Percentiles rank a stretch among this genome's conserved stretches.
Evolutionary conservation across 1,140 invertebrate species (phyloP).

Genomic region (Gyrodactylus bullatarudis): DNA sequence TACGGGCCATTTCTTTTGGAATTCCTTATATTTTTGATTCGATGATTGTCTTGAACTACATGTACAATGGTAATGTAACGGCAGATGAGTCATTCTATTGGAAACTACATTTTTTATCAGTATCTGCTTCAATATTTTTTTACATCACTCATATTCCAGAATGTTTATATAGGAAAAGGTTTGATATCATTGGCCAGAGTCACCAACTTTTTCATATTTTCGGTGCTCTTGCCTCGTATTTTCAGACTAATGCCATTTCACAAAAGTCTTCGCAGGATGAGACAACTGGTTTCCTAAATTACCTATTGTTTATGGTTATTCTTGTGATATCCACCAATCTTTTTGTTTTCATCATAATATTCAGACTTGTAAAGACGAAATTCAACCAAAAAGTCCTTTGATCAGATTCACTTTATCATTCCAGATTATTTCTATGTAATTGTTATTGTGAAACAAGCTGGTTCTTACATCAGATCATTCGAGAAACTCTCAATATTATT

Average conservation of each 20-base stretch:
- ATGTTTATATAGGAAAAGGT: neutral
- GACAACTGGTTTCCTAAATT: neutral
- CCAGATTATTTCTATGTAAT: too few species aligned
- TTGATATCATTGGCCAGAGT: neutral
- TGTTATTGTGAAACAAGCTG: too few species aligned
- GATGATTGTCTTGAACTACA: neutral
- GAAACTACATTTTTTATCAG: neutral
- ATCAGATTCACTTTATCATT: too few species aligned
- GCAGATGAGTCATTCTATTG: neutral
- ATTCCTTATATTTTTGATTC: neutral
- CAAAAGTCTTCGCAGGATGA: neutral
- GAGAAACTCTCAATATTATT: too few species aligned
- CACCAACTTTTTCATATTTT: neutral
- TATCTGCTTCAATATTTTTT: neutral
- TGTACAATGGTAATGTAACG: neutral
- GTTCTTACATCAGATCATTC: too few species aligned
- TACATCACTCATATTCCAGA: neutral
- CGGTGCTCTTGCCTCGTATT: neutral
- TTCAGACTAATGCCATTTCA: neutral
- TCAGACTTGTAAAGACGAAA: too few species aligned
- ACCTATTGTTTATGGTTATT: neutral
- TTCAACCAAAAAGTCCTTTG: too few species aligned
- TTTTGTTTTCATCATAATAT: neutral
- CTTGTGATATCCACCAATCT: neutral
- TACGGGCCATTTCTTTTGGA: neutral